Percentiles rank a stretch among this genome's conserved stretches.
phyloP scores from a whole-genome alignment of 1,140 invertebrate species.

The Spodoptera litura region DNA sequence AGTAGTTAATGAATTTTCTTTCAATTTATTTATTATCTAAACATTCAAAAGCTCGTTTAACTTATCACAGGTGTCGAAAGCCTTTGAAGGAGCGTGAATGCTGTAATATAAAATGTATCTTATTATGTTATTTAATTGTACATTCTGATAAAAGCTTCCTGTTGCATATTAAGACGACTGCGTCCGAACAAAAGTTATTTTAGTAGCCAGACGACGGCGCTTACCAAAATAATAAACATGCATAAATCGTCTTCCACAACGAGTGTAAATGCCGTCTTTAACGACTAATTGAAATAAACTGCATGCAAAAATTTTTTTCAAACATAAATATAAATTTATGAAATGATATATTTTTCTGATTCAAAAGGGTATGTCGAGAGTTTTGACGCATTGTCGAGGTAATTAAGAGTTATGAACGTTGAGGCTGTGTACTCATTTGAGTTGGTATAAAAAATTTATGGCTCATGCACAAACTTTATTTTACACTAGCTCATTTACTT shows the following conservation, averaged over 20 bases:
- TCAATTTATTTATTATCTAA: constrained; percentile 6
- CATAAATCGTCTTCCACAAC: constrained; percentile 58
- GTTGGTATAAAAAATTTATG: no score
- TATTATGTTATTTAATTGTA: constrained; percentile 19
- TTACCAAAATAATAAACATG: constrained; percentile 48
- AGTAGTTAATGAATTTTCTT: background rate
- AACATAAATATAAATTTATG: constrained; percentile 18
- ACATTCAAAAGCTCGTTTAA: background rate
- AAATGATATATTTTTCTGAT: constrained; percentile 30
- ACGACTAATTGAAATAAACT: constrained; percentile 64
- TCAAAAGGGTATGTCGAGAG: constrained; percentile 17
- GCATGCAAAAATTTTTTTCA: constrained; percentile 51
- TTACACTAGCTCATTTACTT: background rate
- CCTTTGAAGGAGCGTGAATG: background rate
- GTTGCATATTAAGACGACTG: constrained; percentile 15
- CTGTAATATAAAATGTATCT: constrained; percentile 1
- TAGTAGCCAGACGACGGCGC: constrained; percentile 44
- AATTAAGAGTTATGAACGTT: constrained; percentile 41
- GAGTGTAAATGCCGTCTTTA: constrained; percentile 52
- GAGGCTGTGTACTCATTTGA: background rate
- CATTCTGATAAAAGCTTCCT: constrained; percentile 28
- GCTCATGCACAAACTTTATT: background rate
- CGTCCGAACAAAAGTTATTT: constrained; percentile 46
- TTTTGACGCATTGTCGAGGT: constrained; percentile 36
- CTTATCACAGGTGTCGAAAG: background rate